Evolutionary conservation across 2,888 invertebrate genomes (phyloP), one percentile per base, ranked within the genome.

Genomic region (Exephanes ischioxanthus): DNA sequence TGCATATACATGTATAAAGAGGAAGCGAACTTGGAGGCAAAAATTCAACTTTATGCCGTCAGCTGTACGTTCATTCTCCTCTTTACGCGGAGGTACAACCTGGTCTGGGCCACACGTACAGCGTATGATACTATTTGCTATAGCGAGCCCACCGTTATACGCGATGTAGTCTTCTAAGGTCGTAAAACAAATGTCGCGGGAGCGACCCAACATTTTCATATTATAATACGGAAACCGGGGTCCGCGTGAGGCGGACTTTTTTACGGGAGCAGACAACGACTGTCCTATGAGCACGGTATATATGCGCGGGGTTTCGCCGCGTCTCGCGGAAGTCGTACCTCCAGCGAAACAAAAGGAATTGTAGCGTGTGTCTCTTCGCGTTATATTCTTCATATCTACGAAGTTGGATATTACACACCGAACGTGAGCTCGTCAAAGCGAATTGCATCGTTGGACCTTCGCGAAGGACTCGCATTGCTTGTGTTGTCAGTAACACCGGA

Each of bases 201-300:
- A 73, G 61, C 72, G 48, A 75, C 75, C 75, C 79, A 71, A 80
- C 63, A 71, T 80, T 84, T 84, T 80, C 63, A 75, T 84, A 80
- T 84, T 80, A 80, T 84, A 76, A 80, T 66, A 80, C 41, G 55
- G 48, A 71, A 55, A 45, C 41, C 26, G 73, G 51, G 26, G 41
- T 51, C 22, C 33, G 61, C 14, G 41, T 68, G 3, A 19, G 58
- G 4, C 11, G 41, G n/a, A 30, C 26, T 79, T 67, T 73, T 80
- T 75, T 80, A 73, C 68, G 68, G 67, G 22, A 72, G 22, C 58
- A 26, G 55, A 14, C 58, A 26, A 58, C 51, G 75, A 75, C 58
- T 33, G 30, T 48, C 48, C 51, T 33, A 63, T 48, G 30, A 26
- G 63, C 51, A 22, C 19, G 1, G 9, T 63, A 63, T 3, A 19